Evolutionary conservation across 23 tunicate genomes (phyloP).

Genomic region (Halocynthia aurantium): DNA sequence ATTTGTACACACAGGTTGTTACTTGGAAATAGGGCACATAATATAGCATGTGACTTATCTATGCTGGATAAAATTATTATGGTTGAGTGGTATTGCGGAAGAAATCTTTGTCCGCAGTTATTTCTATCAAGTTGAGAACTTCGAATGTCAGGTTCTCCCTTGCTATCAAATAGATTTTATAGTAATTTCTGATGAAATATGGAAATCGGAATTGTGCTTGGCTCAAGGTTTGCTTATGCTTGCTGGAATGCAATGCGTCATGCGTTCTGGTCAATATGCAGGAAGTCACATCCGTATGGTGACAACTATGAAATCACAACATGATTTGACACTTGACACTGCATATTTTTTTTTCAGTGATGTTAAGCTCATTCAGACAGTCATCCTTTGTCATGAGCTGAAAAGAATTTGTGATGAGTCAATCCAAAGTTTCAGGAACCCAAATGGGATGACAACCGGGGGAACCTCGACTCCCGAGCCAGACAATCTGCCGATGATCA

Average conservation of each 20-base stretch:
- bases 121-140: too few relatives aligned
- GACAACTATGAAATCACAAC: neutral
- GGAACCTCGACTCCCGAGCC: constrained; percentile 29
- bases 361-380: constrained; percentile 95
- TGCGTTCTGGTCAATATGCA: too few relatives aligned
- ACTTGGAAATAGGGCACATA: too few relatives aligned
- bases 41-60: too few relatives aligned
- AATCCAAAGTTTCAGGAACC: constrained; percentile 53
- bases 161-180: too few relatives aligned
- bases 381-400: constrained; percentile 88
- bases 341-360: constrained; percentile 36
- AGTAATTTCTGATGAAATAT: neutral
- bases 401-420: constrained; percentile 80
- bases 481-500: constrained; percentile 83
- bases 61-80: too few relatives aligned
- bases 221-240: too few relatives aligned
- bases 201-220: too few relatives aligned
- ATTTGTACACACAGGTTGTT: neutral
- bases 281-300: neutral
- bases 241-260: too few relatives aligned
- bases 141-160: too few relatives aligned
- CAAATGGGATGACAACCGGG: constrained; percentile 35
- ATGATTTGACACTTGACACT: neutral
- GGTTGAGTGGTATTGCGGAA: too few relatives aligned
- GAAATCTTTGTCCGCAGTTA: too few relatives aligned